Evolutionary conservation across 2,113 vertebrate species (phyloP).

Genomic region (Oxyruncus cristatus): DNA sequence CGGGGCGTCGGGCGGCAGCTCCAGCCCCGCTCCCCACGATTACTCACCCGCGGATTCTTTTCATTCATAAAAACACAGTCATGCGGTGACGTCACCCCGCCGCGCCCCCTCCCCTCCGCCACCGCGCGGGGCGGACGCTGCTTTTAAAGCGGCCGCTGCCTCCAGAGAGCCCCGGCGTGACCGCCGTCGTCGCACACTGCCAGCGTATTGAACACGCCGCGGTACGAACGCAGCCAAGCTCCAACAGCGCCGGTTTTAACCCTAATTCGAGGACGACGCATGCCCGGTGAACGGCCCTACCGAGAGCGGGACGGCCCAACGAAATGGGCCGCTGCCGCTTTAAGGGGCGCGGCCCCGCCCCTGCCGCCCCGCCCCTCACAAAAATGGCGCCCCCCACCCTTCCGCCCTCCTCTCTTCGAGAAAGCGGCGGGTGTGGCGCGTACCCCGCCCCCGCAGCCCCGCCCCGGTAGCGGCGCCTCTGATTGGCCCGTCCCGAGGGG

Average conservation of each 20-base stretch:
- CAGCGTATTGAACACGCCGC: accelerated
- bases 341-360: background rate
- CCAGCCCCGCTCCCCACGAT: constrained; percentile 55
- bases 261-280: no score
- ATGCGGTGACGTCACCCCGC: constrained; percentile 72
- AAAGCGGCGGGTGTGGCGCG: background rate
- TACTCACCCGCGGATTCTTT: constrained; percentile 85
- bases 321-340: accelerated
- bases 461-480: background rate
- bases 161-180: background rate
- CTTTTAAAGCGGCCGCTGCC: background rate
- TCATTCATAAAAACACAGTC: constrained; percentile 87
- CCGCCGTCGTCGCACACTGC: accelerated
- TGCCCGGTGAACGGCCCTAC: accelerated
- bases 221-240: accelerated
- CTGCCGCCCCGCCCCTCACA: background rate
- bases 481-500: background rate
- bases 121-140: background rate
- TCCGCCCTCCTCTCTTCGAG: background rate
- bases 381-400: background rate
- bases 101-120: background rate
- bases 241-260: accelerated
- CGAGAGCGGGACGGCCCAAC: accelerated
- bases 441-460: background rate
- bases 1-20: background rate